These are phyloP conservation scores for Rhinichthys klamathensis DNA, from an alignment of 2,113 vertebrate genomes.

Conservation along the genomic window DNA sequence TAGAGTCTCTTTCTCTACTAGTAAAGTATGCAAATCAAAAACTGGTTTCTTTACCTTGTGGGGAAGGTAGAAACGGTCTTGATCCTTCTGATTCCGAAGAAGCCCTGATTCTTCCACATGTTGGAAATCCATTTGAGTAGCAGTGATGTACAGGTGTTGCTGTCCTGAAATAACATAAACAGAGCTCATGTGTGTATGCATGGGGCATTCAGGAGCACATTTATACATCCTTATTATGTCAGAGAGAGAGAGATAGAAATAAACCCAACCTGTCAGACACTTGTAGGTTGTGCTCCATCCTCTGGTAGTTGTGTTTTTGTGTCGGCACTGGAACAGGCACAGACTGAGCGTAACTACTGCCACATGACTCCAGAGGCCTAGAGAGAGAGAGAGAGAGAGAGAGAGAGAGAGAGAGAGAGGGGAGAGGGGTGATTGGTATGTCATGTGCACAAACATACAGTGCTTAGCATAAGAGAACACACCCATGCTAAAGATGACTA, in stretches of 20 bases:
- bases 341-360: conserved; percentile 78
- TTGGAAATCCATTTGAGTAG: conserved; percentile 74
- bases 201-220: neutral
- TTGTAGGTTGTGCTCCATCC: conserved; percentile 88
- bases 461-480: no score
- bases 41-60: conserved; percentile 76
- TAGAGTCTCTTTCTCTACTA: neutral
- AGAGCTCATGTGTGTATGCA: neutral
- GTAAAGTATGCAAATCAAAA: neutral
- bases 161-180: conserved; percentile 72
- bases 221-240: neutral
- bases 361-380: conserved; percentile 72
- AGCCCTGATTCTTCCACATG: conserved; percentile 72
- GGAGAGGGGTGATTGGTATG: conserved; percentile 30
- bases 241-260: neutral
- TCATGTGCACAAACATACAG: neutral
- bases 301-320: conserved; percentile 91
- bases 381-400: conserved; percentile 61
- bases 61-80: conserved; percentile 81
- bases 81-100: conserved; percentile 81
- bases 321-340: conserved; percentile 93
- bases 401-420: no score
- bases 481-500: no score
- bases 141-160: conserved; percentile 72
- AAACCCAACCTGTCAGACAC: conserved; percentile 73